These are phyloP conservation scores for Oncorhynchus tshawytscha DNA, from an alignment of 2,113 vertebrate genomes.

Conservation along the genomic window DNA sequence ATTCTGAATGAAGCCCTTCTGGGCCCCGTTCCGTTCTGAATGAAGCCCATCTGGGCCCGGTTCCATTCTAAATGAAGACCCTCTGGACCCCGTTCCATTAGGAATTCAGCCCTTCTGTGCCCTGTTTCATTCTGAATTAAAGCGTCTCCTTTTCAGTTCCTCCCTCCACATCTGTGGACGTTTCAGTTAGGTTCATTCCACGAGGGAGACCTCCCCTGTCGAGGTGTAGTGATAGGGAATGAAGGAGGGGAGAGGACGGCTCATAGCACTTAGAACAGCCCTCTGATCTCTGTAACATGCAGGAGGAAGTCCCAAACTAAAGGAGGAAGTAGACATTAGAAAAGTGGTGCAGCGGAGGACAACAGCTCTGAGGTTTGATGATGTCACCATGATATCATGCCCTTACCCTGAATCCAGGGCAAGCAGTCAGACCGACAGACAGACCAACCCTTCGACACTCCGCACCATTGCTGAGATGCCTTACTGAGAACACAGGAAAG, in stretches of 20 bases:
- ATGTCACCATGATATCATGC: constrained; percentile 28
- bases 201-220: no score
- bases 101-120: no score
- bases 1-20: background rate
- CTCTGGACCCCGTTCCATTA: no score
- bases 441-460: constrained; percentile 44
- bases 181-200: no score
- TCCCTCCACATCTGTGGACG: background rate
- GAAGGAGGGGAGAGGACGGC: no score
- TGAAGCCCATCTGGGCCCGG: background rate
- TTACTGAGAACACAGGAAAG: constrained; percentile 58
- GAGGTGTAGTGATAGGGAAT: no score
- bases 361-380: constrained; percentile 8
- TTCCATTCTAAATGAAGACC: no score
- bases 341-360: constrained; percentile 21
- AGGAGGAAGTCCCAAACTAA: constrained; percentile 47
- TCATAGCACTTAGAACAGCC: no score
- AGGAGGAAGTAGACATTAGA: constrained; percentile 32
- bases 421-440: constrained; percentile 9
- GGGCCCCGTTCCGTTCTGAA: background rate
- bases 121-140: no score
- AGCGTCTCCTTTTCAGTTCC: background rate
- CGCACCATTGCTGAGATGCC: constrained; percentile 63
- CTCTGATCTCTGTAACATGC: constrained; percentile 46
- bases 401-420: constrained; percentile 21